Base-by-base conservation (phyloP, 2,888 invertebrate species). In the Epiblema foenella region DNA sequence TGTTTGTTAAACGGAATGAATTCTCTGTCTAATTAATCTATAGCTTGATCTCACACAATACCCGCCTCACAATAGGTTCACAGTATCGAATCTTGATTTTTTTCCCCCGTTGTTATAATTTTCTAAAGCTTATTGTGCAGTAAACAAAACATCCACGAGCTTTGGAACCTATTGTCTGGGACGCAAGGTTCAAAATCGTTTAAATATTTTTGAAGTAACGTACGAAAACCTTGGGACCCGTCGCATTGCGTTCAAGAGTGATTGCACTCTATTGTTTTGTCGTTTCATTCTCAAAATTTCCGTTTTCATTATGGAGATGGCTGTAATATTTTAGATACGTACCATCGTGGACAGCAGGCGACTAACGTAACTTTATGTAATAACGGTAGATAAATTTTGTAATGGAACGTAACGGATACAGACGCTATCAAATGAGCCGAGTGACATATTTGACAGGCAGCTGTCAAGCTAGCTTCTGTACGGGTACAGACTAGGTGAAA, bases 51-150 rank as follows among this genome's bases (percentile, higher is more conserved):
- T 17, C 51, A 60, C 10, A 65, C 59, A 52, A 52, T 42, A 20
- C 63, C 39, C 15, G 4, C 29, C 37, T 9, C 54, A 70, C 65
- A 70, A 66, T 66, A 15, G 65, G 46, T 49, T 56, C 46, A 49
- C 12, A 54, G 46, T 60, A 70, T 70, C 52, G 70, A 49, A 33
- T 60, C 54, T 51, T 60, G 65, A 60, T 70, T 70, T 70, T n/a
- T 33, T 70, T 11, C 24, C 7, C 52, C 54, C 20, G n/a, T 54
- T 65, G 52, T 70, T 65, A 54, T 60, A 20, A 60, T 70, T 62
- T 68, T 70, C 59, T 65, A 66, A 70, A 58, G 65, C 52, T 54
- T 39, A 54, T 66, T 70, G 65, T 70, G 54, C 20, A 24, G 42
- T 24, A 58, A 51, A 67, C 42, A 68, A 29, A n/a, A 18, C 20